Evolutionary conservation across 2,113 vertebrate genomes (phyloP), one percentile per base, ranked within the genome.

Genomic region (Toxostoma redivivum): DNA sequence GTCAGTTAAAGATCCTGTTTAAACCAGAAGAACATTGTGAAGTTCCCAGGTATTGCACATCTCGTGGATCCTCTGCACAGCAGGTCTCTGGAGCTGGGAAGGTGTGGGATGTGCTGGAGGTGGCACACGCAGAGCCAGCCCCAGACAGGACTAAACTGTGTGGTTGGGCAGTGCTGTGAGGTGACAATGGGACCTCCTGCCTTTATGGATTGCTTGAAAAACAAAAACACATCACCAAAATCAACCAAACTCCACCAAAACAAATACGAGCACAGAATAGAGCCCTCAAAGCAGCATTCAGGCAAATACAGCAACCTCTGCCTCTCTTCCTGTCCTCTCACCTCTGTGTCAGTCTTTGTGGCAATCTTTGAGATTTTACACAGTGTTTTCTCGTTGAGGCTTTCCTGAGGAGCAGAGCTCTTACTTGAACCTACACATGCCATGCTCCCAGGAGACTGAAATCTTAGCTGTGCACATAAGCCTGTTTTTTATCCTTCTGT

Each of bases 61-160:
- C 5, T 4, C 5, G 1, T 8, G 1, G 4, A 21, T 8, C 15
- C 57, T 7, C 11, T 7, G 4, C 12, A 2, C 40, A 35, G 62
- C 45, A 42, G 30, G 17, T 44, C 12, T 1, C 28, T 14, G 45
- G 28, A 1, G 18, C 0, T 23, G 33, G 35, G 73, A 11, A 11
- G 18, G 1, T 4, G 27, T 20, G 85, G 71, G 66, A 3, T 24
- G 40, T 27, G 23, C 1, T 4, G 19, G 17, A 9, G 42, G 7
- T 9, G 35, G 28, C 21, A 13, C 58, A 10, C 0, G 0, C 35
- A 6, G 65, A 25, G 54, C 24, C 22, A 13, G n/a, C 38, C 18
- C 16, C 33, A 24, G 40, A 0, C 70, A 64, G 61, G 53, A 14
- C 23, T n/a, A 0, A 1, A 0, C 12, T 13, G 25, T 2, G 19